Percentiles rank a stretch among this genome's conserved stretches.
Conservation (phyloP, 2,888 invertebrate genomes). For the Caenorhabditis sp. region DNA sequence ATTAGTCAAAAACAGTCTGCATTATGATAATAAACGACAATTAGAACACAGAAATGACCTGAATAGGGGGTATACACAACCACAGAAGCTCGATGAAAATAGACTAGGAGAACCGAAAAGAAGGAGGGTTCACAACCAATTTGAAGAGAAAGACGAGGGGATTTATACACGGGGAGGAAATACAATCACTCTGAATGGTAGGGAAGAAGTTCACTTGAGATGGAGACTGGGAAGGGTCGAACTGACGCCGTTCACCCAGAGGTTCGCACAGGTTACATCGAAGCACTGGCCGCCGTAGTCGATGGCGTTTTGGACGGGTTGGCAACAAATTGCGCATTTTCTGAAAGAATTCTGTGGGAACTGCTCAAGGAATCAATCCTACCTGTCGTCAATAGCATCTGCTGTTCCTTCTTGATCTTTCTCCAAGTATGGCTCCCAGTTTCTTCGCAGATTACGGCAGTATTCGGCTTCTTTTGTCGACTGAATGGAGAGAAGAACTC, state of each 20-base stretch:
- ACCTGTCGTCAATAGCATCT: conserved; percentile 15
- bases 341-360: conserved; percentile 36
- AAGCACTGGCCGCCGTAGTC: conserved; percentile 66
- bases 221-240: conserved; percentile 67
- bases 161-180: background rate
- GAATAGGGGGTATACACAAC: conserved; percentile 24
- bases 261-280: conserved; percentile 73
- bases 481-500: conserved; percentile 35
- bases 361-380: no score
- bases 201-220: conserved; percentile 10
- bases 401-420: background rate
- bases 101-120: background rate
- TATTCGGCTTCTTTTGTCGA: conserved; percentile 55
- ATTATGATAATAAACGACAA: conserved; percentile 25
- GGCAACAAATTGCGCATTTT: conserved; percentile 66
- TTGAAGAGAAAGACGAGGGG: background rate
- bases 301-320: conserved; percentile 45
- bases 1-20: conserved; percentile 1
- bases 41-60: conserved; percentile 15
- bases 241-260: conserved; percentile 74
- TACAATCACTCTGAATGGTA: background rate
- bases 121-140: no score
- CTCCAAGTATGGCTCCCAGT: conserved; percentile 20
- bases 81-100: conserved; percentile 26
- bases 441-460: conserved; percentile 39